phyloP scores from a whole-genome alignment of 2,888 invertebrate species.

The Scaptomyza cyrtandrae region DNA sequence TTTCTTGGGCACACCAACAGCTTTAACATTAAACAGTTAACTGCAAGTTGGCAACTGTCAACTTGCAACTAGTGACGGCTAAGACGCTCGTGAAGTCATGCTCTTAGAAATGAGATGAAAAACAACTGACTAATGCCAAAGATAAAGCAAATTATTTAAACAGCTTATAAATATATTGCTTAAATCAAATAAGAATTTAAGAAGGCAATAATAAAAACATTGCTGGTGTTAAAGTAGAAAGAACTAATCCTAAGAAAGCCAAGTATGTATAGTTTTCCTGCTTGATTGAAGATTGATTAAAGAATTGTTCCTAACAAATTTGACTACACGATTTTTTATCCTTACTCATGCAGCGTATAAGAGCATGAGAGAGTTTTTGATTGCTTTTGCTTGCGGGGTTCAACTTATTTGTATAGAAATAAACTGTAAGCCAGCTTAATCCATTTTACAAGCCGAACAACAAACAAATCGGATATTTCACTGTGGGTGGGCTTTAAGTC shows the following conservation, averaged over 20 bases:
- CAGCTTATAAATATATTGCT: too few species aligned
- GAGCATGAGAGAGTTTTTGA: slow-evolving; percentile 3
- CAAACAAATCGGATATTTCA: slow-evolving; percentile 12
- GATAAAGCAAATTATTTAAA: slow-evolving; percentile 9
- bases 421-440: slow-evolving; percentile 51
- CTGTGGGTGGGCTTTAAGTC: slow-evolving; percentile 19
- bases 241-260: too few species aligned
- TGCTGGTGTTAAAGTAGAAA: too few species aligned
- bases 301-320: background rate
- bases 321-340: background rate
- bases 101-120: too few species aligned
- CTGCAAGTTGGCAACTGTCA: slow-evolving; percentile 11
- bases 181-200: too few species aligned
- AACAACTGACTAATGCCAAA: slow-evolving; percentile 38
- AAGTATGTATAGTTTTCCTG: too few species aligned
- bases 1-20: slow-evolving; percentile 19
- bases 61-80: too few species aligned
- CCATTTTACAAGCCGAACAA: slow-evolving; percentile 41
- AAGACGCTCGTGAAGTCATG: too few species aligned
- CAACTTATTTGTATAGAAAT: background rate
- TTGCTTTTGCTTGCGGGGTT: background rate
- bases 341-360: background rate
- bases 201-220: too few species aligned
- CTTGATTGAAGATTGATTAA: background rate
- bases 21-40: slow-evolving; percentile 3